Conservation (phyloP, 2,888 invertebrate genomes). For the Andrena flavipes region DNA sequence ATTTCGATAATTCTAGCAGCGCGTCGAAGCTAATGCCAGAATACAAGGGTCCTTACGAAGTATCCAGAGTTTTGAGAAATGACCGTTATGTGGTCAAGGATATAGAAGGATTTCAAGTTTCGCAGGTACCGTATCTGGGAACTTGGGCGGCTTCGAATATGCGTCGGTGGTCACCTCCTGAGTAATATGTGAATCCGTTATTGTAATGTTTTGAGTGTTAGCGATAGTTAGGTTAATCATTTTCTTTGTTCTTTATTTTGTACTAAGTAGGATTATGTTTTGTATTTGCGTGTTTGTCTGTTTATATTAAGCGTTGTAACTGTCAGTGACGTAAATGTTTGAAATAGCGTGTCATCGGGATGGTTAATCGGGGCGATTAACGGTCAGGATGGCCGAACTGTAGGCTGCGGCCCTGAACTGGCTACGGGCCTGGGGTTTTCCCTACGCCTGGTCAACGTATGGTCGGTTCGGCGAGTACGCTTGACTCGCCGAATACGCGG, state of each 20-base stretch:
- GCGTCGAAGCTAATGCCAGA: too few species aligned
- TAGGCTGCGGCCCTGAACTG: not conserved
- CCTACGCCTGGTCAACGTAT: too few species aligned
- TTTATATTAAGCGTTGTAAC: not conserved
- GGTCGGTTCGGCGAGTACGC: too few species aligned
- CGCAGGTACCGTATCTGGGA: not conserved
- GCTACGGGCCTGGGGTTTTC: too few species aligned
- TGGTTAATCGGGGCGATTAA: not conserved
- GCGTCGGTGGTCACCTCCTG: not conserved
- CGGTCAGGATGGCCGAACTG: not conserved
- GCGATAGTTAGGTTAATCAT: not conserved
- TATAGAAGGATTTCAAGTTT: not conserved
- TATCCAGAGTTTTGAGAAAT: not conserved
- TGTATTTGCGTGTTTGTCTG: not conserved
- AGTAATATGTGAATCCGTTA: not conserved
- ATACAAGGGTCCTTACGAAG: too few species aligned
- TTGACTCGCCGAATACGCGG: too few species aligned
- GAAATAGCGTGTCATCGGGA: not conserved
- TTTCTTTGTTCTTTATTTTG: not conserved
- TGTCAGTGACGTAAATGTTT: not conserved
- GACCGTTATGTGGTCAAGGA: not conserved
- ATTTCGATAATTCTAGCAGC: too few species aligned
- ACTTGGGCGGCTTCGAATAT: conserved; percentile 1
- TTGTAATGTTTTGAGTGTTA: too few species aligned
- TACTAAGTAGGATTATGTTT: too few species aligned